Evolutionary conservation across 2,113 vertebrate species (phyloP).

Genomic region (Castor canadensis): DNA sequence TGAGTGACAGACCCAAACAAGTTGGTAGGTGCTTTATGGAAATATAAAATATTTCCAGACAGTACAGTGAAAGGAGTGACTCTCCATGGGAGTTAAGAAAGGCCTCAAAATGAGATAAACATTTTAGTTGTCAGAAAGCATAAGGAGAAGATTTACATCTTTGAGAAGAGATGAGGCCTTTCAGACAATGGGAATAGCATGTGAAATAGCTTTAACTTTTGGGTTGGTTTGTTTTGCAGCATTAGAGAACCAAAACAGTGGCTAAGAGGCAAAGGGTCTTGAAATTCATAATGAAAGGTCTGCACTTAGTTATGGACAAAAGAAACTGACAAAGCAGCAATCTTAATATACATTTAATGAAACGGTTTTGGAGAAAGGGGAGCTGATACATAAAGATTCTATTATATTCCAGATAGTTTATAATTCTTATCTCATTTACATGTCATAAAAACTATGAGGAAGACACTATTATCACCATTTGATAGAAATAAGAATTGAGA

Average conservation of each 20-base stretch:
- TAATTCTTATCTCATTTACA: slow-evolving; percentile 21
- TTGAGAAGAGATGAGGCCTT: neutral
- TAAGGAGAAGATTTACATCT: neutral
- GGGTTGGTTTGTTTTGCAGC: neutral
- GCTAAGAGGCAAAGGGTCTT: neutral
- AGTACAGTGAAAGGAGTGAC: neutral
- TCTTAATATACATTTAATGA: neutral
- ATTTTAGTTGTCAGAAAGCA: neutral
- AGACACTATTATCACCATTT: neutral
- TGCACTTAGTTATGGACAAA: neutral
- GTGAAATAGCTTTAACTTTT: neutral
- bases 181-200: neutral
- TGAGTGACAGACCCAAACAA: neutral
- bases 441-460: neutral
- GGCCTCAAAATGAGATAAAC: neutral
- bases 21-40: neutral
- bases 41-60: neutral
- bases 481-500: neutral
- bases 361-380: neutral
- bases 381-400: neutral
- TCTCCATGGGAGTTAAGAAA: neutral
- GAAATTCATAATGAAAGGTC: neutral
- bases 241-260: neutral
- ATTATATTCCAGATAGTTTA: neutral
- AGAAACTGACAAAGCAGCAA: neutral